Evolutionary conservation across 2,888 invertebrate genomes (phyloP).

Genomic region (Cataglyphis livida): DNA sequence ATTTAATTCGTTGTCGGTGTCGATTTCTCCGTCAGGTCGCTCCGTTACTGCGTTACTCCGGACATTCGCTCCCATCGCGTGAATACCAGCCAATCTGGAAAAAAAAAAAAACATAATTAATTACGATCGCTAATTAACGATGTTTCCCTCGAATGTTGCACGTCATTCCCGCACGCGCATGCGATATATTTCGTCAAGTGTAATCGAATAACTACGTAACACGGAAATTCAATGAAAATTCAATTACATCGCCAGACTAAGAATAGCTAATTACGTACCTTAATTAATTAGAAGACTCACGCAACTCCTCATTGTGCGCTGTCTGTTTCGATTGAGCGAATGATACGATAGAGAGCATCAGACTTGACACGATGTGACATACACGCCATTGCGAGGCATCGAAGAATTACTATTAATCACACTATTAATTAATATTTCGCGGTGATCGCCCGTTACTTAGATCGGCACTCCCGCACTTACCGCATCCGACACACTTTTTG

Average conservation of each 20-base stretch:
- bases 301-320: background rate
- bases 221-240: background rate
- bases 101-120: background rate
- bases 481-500: background rate
- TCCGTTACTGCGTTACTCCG: background rate
- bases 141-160: background rate
- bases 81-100: background rate
- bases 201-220: background rate
- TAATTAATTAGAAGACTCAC: background rate
- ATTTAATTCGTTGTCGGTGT: background rate
- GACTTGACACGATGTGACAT: background rate
- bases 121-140: conserved; percentile 3
- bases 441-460: background rate
- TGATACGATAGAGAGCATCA: background rate
- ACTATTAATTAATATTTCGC: background rate
- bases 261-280: background rate
- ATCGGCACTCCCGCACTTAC: background rate
- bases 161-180: background rate
- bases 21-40: background rate
- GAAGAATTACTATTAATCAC: background rate
- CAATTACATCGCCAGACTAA: background rate
- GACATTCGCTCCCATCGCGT: background rate
- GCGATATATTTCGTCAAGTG: background rate
- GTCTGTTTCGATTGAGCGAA: background rate
- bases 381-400: background rate